Conservation (phyloP, 30 jellyfish, hydroid and myxozoan genomes). For the Cassiopea xamachana region DNA sequence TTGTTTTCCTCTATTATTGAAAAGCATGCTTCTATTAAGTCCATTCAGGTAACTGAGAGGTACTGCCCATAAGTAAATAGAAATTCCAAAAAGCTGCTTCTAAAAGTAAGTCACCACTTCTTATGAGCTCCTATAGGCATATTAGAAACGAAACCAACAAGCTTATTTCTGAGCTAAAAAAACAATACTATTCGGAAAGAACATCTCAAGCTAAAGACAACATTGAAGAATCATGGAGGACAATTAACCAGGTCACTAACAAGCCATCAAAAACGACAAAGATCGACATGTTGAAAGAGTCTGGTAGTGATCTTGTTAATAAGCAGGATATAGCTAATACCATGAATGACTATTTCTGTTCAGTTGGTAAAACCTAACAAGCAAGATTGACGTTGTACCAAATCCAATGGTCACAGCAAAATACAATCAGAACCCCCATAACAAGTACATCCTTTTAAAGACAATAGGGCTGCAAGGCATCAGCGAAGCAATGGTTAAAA, state of each 20-base stretch:
- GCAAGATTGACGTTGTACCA: not conserved
- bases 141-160: conserved; percentile 11
- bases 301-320: conserved; percentile 6
- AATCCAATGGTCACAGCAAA: conserved; percentile 30
- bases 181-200: conserved; percentile 7
- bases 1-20: conserved; percentile 11
- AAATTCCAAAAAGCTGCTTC: not conserved
- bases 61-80: conserved; percentile 31
- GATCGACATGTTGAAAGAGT: not conserved
- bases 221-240: conserved; percentile 39
- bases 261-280: conserved; percentile 13
- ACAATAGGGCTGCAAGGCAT: not conserved
- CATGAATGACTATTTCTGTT: conserved; percentile 35
- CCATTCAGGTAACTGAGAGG: conserved; percentile 40
- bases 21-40: conserved; percentile 27
- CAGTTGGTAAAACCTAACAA: conserved; percentile 55
- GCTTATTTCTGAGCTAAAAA: conserved; percentile 2
- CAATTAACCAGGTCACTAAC: conserved; percentile 8
- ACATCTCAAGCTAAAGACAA: not conserved
- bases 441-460: not conserved
- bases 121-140: conserved; percentile 41
- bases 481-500: not conserved
- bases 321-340: conserved; percentile 19
- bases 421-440: not conserved
- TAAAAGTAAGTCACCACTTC: conserved; percentile 5